A percentile compares a stretch with the other conserved stretches of the same genome.
Conservation (phyloP, 2,888 invertebrate species). For the Conistra vaccinii region DNA sequence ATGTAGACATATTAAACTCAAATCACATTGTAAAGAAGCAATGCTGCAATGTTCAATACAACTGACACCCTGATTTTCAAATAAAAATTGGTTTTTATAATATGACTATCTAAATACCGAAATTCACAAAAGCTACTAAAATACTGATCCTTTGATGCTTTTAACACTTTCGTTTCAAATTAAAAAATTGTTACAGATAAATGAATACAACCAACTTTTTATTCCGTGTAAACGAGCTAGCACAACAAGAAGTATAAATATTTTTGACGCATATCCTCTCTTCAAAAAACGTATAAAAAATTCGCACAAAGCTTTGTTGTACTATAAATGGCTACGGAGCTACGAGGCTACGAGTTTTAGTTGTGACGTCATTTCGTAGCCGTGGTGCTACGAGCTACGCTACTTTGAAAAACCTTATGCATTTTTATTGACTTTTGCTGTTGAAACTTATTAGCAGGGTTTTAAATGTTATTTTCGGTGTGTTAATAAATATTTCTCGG, state of each 20-base stretch:
- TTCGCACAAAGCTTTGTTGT: conserved; percentile 54
- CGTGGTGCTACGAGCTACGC: conserved; percentile 45
- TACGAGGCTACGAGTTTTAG: conserved; percentile 49
- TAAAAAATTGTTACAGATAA: conserved; percentile 32
- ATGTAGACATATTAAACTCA: no score
- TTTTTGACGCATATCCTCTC: conserved; percentile 42
- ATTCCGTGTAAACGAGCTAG: conserved; percentile 31
- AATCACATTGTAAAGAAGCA: no score
- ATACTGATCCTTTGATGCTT: no score
- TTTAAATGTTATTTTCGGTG: background rate
- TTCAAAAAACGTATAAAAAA: conserved; percentile 47
- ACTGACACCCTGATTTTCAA: background rate
- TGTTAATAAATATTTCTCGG: background rate
- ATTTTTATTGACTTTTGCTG: conserved; percentile 39
- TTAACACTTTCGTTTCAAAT: conserved; percentile 10
- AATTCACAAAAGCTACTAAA: background rate
- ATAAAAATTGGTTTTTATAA: background rate
- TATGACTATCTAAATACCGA: background rate
- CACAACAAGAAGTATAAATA: conserved; percentile 47
- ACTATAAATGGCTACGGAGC: conserved; percentile 55
- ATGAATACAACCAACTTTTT: conserved; percentile 36
- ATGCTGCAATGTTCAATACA: no score
- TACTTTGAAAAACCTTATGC: conserved; percentile 34
- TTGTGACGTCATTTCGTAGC: conserved; percentile 59
- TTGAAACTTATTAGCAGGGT: conserved; percentile 28